Percentiles rank a stretch among this genome's conserved stretches.
These are phyloP conservation scores for Zaprionus ornatus DNA, from an alignment of 1,140 invertebrate genomes.

Conservation along the genomic window DNA sequence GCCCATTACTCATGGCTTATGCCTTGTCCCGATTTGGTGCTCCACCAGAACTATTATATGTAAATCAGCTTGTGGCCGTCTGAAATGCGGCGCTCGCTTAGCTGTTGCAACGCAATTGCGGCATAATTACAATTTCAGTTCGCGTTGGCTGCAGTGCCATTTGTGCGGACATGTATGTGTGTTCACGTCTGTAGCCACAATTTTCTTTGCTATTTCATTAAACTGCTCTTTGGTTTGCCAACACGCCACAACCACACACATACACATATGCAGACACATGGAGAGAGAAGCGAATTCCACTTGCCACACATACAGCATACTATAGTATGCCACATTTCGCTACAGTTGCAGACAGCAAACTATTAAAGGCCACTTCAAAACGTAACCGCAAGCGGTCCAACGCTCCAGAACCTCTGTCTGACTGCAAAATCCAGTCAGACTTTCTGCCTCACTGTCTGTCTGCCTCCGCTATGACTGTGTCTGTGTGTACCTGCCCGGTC, in stretches of 20 bases:
- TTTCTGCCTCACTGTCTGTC: slow-evolving; percentile 43
- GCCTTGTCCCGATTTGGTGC: neutral
- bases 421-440: slow-evolving; percentile 8
- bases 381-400: slow-evolving; percentile 63
- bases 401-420: slow-evolving; percentile 19
- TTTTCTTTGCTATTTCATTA: slow-evolving; percentile 71
- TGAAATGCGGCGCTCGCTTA: slow-evolving; percentile 20
- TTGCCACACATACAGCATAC: slow-evolving; percentile 25
- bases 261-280: neutral
- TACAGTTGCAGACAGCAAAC: slow-evolving; percentile 75
- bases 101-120: slow-evolving; percentile 47
- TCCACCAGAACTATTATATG: slow-evolving; percentile 9
- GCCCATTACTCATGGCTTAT: neutral
- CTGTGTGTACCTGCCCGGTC: slow-evolving; percentile 14
- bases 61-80: slow-evolving; percentile 42
- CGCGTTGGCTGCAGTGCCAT: slow-evolving; percentile 60
- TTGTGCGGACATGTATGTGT: slow-evolving; percentile 25
- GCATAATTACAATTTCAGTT: slow-evolving; percentile 76
- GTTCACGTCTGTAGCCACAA: slow-evolving; percentile 26
- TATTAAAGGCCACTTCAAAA: slow-evolving; percentile 77
- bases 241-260: slow-evolving; percentile 49
- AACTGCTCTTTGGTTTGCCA: slow-evolving; percentile 62
- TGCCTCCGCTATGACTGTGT: slow-evolving; percentile 13
- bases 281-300: neutral
- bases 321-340: slow-evolving; percentile 36